Conservation (phyloP, 2,888 invertebrate genomes). For the Apodemia hepburni region DNA sequence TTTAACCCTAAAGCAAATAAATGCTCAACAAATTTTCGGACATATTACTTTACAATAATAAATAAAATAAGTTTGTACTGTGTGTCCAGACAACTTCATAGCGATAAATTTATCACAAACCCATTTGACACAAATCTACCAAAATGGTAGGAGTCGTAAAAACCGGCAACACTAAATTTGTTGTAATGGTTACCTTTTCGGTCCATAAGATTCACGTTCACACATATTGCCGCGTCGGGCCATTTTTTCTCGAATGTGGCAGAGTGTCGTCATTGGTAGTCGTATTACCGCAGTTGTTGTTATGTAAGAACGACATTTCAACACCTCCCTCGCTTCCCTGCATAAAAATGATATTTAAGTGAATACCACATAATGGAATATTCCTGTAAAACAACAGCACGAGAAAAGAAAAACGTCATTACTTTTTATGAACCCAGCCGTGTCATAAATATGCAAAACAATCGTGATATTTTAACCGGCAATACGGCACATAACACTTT, state of each 20-base stretch:
- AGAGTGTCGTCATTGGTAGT: conserved; percentile 61
- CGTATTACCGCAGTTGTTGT: conserved; percentile 79
- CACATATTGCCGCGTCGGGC: conserved; percentile 62
- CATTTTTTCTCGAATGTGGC: conserved; percentile 65
- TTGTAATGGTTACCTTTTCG: conserved; percentile 12
- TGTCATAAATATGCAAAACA: conserved; percentile 7
- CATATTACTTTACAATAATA: conserved; percentile 28
- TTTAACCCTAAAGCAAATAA: conserved; percentile 2
- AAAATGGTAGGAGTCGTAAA: conserved; percentile 36
- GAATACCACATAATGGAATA: conserved; percentile 11
- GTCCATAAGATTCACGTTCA: conserved; percentile 35
- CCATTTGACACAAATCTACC: conserved; percentile 36
- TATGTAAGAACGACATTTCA: conserved; percentile 86
- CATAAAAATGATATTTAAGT: conserved; percentile 17
- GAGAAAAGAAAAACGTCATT: neutral
- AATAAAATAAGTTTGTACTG: conserved; percentile 61
- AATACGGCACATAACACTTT: conserved; percentile 2
- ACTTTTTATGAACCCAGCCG: conserved; percentile 10
- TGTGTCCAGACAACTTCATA: conserved; percentile 47
- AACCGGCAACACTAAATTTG: conserved; percentile 31
- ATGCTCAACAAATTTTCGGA: neutral
- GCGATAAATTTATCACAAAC: conserved; percentile 53
- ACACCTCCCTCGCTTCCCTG: conserved; percentile 72
- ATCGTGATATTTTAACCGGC: conserved; percentile 12
- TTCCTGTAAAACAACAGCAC: conserved; percentile 8